These are phyloP conservation scores for Aeoliscus strigatus DNA, from an alignment of 2,797 vertebrate species.

Conservation along the genomic window DNA sequence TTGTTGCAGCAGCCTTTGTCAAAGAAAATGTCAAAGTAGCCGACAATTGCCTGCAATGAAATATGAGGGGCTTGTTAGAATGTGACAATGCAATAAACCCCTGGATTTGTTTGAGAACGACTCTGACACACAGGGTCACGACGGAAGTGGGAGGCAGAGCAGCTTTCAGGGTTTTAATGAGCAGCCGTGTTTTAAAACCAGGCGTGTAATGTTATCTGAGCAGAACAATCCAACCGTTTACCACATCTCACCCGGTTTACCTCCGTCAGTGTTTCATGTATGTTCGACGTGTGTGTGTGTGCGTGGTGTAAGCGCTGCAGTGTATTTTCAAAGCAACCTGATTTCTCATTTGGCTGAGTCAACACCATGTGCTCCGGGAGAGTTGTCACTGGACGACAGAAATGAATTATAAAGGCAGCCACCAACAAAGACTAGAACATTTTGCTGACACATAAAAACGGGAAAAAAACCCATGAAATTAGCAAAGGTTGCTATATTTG, in stretches of 20 bases:
- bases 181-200: conserved; percentile 9
- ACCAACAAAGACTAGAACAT: conserved; percentile 12
- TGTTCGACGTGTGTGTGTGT: conserved; percentile 13
- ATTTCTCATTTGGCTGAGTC: conserved; percentile 45
- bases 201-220: background rate
- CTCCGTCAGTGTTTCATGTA: background rate
- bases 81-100: conserved; percentile 66
- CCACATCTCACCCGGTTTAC: background rate
- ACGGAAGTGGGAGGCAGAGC: conserved; percentile 12
- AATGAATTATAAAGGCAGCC: conserved; percentile 53
- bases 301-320: background rate
- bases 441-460: conserved; percentile 51
- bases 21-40: conserved; percentile 95
- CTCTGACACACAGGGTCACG: conserved; percentile 12
- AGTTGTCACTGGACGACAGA: conserved; percentile 60
- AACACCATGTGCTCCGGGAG: conserved; percentile 43
- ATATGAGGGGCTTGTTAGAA: conserved; percentile 63
- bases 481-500: conserved; percentile 40
- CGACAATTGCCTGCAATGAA: conserved; percentile 86
- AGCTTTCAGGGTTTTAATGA: conserved; percentile 24
- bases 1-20: conserved; percentile 85
- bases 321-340: conserved; percentile 10
- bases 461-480: conserved; percentile 40
- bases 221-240: background rate
- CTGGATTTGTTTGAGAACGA: conserved; percentile 57